These are phyloP conservation scores for Drosophila simulans DNA, from an alignment of 1,140 invertebrate species.

Conservation along the genomic window DNA sequence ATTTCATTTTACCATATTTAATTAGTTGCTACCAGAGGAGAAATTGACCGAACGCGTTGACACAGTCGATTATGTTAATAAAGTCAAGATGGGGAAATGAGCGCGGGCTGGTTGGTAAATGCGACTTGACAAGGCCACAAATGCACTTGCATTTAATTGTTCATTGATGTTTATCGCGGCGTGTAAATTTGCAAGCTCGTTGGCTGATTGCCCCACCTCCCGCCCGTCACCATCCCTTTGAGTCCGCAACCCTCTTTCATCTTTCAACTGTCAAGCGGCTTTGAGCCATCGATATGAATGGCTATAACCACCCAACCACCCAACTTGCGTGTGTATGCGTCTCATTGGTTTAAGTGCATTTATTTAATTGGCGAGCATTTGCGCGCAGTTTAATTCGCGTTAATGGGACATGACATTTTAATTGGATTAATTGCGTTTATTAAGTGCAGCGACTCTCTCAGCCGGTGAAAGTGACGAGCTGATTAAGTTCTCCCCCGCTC, in stretches of 20 bases:
- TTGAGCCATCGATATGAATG: conserved; percentile 28
- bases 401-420: conserved; percentile 82
- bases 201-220: conserved; percentile 2
- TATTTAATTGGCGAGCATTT: conserved; percentile 80
- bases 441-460: conserved; percentile 51
- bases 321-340: conserved; percentile 12
- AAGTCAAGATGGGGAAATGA: conserved; percentile 28
- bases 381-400: conserved; percentile 67
- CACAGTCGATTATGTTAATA: conserved; percentile 77
- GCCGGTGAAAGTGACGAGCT: conserved; percentile 46
- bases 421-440: conserved; percentile 82
- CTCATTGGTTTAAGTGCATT: conserved; percentile 77
- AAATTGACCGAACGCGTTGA: conserved; percentile 59
- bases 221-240: neutral
- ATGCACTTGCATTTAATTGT: conserved; percentile 65
- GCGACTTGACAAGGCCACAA: conserved; percentile 30
- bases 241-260: conserved; percentile 20
- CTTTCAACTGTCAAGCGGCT: conserved; percentile 38
- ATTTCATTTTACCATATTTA: conserved; percentile 61
- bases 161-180: conserved; percentile 68
- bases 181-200: conserved; percentile 63
- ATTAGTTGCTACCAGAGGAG: conserved; percentile 60
- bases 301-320: neutral
- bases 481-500: conserved; percentile 29
- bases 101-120: neutral